Evolutionary conservation across 2,797 vertebrate species (phyloP).

Genomic region (Stomatorhinus walkeri): DNA sequence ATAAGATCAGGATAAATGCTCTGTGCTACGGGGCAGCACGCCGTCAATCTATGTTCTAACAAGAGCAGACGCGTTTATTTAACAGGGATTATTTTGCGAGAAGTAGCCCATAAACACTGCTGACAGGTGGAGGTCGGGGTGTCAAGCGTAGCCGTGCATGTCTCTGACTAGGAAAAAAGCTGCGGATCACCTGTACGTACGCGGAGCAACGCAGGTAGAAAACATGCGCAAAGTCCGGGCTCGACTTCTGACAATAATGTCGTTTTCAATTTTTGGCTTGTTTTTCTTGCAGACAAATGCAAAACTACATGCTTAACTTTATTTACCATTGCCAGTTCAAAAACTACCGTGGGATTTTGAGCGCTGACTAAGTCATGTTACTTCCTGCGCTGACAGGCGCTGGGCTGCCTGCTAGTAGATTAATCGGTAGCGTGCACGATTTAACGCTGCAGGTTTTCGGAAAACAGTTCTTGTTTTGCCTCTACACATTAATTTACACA

Average conservation of each 20-base stretch:
- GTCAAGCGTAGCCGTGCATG: background rate
- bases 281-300: background rate
- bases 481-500: background rate
- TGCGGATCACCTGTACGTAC: background rate
- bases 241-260: background rate
- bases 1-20: background rate
- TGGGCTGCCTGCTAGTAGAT: background rate
- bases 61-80: background rate
- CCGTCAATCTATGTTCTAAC: background rate
- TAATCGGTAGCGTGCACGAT: background rate
- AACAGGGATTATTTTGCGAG: slow-evolving; percentile 4
- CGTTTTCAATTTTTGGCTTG: background rate
- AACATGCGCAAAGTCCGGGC: background rate
- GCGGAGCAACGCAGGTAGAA: background rate
- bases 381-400: background rate
- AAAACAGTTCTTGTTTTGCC: background rate
- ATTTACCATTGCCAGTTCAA: background rate
- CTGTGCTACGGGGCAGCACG: background rate
- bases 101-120: background rate
- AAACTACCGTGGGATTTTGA: background rate
- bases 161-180: background rate
- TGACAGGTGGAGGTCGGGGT: slow-evolving; percentile 7
- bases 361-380: background rate
- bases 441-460: background rate
- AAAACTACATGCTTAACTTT: background rate